Evolutionary conservation across 2,888 invertebrate genomes (phyloP).

Genomic region (Octonoba sinensis): DNA sequence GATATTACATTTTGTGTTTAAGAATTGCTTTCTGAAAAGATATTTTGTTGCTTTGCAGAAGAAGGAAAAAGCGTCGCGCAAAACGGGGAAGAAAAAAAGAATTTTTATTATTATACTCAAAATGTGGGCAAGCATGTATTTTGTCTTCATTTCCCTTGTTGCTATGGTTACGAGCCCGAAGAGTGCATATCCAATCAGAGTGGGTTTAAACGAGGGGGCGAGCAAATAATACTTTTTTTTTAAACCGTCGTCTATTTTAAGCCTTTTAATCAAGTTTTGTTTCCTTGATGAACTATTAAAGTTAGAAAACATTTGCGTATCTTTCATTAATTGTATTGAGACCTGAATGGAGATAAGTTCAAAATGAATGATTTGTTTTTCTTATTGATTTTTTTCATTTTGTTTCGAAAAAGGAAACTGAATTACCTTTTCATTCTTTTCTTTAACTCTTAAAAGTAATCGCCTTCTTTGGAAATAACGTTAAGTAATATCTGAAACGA

Average conservation of each 20-base stretch:
- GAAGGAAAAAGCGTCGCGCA: slow-evolving; percentile 12
- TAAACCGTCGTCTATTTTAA: background rate
- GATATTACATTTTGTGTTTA: slow-evolving; percentile 61
- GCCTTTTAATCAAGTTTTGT: background rate
- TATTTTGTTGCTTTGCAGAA: slow-evolving; percentile 44
- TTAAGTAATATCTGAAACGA: too few species aligned
- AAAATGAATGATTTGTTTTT: too few species aligned
- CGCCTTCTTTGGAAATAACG: too few species aligned
- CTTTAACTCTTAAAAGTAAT: too few species aligned
- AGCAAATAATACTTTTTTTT: slow-evolving; percentile 3
- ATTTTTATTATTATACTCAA: slow-evolving; percentile 50
- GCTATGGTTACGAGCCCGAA: slow-evolving; percentile 49
- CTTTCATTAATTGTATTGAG: too few species aligned
- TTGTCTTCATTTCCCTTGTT: slow-evolving; percentile 64
- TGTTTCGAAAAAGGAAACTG: too few species aligned
- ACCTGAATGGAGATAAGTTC: too few species aligned
- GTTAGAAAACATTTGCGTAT: too few species aligned
- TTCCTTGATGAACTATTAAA: background rate
- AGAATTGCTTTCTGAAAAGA: slow-evolving; percentile 55
- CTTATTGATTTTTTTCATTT: too few species aligned
- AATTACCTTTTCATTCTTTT: too few species aligned
- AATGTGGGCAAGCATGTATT: slow-evolving; percentile 52
- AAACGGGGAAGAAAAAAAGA: slow-evolving; percentile 22
- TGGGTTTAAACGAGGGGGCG: slow-evolving; percentile 17
- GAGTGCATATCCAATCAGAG: slow-evolving; percentile 54